These are phyloP conservation scores for Drosophila picticornis DNA, from an alignment of 2,888 invertebrate species.

Conservation along the genomic window DNA sequence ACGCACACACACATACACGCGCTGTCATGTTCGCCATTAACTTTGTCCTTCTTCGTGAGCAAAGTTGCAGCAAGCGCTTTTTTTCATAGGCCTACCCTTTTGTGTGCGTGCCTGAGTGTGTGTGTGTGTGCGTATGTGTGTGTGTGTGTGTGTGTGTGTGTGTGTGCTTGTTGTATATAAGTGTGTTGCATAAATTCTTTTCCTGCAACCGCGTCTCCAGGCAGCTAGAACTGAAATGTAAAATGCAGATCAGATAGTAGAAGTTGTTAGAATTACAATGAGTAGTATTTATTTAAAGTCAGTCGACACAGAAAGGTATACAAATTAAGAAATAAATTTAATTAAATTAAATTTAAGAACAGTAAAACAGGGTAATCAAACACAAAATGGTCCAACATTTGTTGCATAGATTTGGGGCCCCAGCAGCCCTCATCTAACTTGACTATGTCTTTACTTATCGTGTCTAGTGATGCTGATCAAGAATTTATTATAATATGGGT, in stretches of 20 bases:
- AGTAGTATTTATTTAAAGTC: not conserved
- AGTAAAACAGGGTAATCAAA: no score
- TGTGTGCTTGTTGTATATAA: not conserved
- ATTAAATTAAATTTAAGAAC: not conserved
- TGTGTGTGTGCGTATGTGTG: slow-evolving; percentile 8
- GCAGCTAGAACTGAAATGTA: slow-evolving; percentile 6
- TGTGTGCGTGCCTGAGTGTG: slow-evolving; percentile 19
- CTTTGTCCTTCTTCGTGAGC: slow-evolving; percentile 54
- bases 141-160: slow-evolving; percentile 16
- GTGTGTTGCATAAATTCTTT: slow-evolving; percentile 28
- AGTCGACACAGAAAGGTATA: not conserved
- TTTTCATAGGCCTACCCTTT: slow-evolving; percentile 72
- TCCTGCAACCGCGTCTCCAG: slow-evolving; percentile 20
- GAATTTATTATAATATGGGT: not conserved
- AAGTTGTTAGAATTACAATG: not conserved
- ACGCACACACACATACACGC: slow-evolving; percentile 13
- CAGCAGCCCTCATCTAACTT: not conserved
- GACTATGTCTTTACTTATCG: no score
- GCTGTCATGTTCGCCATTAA: slow-evolving; percentile 70
- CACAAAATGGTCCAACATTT: not conserved
- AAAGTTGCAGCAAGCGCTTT: slow-evolving; percentile 52
- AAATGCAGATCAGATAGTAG: slow-evolving; percentile 24
- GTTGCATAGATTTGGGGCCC: not conserved
- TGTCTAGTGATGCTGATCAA: not conserved
- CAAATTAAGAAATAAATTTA: not conserved